These are phyloP conservation scores for Podarcis siculus DNA, from an alignment of 2,797 vertebrate genomes.

Conservation along the genomic window DNA sequence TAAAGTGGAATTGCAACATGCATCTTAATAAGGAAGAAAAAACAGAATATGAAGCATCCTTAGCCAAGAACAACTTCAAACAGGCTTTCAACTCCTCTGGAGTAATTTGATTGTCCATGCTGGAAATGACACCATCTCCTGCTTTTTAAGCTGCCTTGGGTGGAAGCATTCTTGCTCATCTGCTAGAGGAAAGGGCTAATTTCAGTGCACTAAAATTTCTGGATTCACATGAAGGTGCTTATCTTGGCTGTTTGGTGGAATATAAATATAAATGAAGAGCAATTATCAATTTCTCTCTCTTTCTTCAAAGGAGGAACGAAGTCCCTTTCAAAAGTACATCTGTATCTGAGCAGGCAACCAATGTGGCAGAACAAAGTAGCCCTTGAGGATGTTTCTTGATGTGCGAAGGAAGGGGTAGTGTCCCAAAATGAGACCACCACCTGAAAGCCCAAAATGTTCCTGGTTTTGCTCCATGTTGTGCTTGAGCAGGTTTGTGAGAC, in stretches of 20 bases:
- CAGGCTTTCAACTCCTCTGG: background rate
- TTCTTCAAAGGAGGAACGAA: background rate
- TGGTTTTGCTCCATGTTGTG: background rate
- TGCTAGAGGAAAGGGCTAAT: background rate
- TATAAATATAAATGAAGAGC: background rate
- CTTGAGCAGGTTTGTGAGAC: background rate
- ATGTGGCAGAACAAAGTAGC: background rate
- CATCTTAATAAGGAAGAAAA: background rate
- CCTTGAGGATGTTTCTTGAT: background rate
- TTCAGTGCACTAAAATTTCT: background rate
- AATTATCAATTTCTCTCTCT: no score
- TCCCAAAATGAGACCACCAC: background rate
- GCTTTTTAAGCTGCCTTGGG: slow-evolving; percentile 25
- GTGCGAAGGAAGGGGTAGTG: background rate
- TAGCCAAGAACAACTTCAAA: background rate
- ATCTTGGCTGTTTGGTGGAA: background rate
- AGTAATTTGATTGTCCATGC: slow-evolving; percentile 37
- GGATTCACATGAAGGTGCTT: background rate
- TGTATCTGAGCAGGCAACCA: no score
- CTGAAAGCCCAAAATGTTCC: background rate
- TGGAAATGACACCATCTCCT: background rate
- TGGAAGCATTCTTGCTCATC: slow-evolving; percentile 33
- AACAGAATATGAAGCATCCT: background rate
- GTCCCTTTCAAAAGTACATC: no score
- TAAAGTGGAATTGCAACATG: background rate